A percentile compares a stretch with the other conserved stretches of the same genome.
These are phyloP conservation scores for Procambarus virginalis DNA, from an alignment of 1,140 invertebrate species.

Conservation along the genomic window DNA sequence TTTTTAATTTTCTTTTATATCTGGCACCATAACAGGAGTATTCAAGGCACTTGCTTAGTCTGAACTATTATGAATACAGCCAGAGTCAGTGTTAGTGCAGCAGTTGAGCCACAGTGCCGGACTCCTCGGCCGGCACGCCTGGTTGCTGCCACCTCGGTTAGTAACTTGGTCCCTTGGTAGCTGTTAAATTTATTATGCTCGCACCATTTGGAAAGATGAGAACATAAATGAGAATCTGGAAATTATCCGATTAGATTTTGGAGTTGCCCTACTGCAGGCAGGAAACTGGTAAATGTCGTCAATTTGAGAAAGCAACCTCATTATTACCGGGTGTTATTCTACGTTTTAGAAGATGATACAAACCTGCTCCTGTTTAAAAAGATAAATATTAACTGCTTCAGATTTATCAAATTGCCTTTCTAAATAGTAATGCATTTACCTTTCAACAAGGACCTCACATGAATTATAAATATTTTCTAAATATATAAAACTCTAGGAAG, in stretches of 20 bases:
- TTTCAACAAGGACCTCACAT: background rate
- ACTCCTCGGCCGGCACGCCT: constrained; percentile 18
- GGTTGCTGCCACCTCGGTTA: constrained; percentile 42
- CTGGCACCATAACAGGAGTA: background rate
- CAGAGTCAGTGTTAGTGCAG: constrained; percentile 49
- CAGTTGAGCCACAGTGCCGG: constrained; percentile 10
- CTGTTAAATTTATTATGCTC: constrained; percentile 42
- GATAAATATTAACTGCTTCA: constrained; percentile 43
- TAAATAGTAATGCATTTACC: background rate
- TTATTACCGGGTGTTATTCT: constrained; percentile 38
- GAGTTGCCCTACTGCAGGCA: background rate
- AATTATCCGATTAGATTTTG: background rate
- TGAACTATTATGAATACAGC: constrained; percentile 49
- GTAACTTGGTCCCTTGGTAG: constrained; percentile 66
- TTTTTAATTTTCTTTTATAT: background rate
- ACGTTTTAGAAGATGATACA: constrained; percentile 46
- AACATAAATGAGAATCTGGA: constrained; percentile 49
- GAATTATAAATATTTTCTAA: background rate
- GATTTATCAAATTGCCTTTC: constrained; percentile 53
- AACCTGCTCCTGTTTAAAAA: constrained; percentile 62
- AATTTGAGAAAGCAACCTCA: constrained; percentile 22
- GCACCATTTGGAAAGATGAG: constrained; percentile 20
- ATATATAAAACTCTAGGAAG: constrained; percentile 4
- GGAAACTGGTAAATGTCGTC: background rate
- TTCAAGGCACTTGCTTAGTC: background rate